Percentiles rank a stretch among this genome's conserved stretches.
Evolutionary conservation across 2,113 vertebrate genomes (phyloP).

Genomic region (Sceloporus tristichus): DNA sequence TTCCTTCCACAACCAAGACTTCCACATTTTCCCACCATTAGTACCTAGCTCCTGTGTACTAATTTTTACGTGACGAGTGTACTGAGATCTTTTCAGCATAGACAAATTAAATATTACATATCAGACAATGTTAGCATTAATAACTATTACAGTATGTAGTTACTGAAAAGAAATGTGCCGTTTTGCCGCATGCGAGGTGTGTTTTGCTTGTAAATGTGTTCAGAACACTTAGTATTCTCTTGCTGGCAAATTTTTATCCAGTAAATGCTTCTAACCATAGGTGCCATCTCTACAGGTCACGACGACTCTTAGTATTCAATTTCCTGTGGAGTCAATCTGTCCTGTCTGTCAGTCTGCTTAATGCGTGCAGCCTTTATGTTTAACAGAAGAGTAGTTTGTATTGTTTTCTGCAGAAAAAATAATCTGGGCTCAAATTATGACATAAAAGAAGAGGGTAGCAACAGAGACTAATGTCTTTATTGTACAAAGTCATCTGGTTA

Average conservation of each 20-base stretch:
- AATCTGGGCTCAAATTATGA: not conserved
- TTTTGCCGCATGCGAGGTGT: conserved; percentile 26
- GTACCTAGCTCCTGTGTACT: not conserved
- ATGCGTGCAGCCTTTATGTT: not conserved
- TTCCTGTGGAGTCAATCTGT: conserved; percentile 24
- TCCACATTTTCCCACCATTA: not conserved
- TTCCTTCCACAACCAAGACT: not conserved
- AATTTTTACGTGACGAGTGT: not conserved
- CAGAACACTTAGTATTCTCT: conserved; percentile 15
- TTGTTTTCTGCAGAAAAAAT: conserved; percentile 24
- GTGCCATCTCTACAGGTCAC: not conserved
- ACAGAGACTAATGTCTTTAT: not conserved
- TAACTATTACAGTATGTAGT: not conserved
- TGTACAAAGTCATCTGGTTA: not conserved
- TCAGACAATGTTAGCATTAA: conserved; percentile 11
- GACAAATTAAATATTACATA: not conserved
- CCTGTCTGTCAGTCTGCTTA: conserved; percentile 5
- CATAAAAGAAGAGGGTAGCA: not conserved
- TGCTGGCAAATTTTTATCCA: conserved; percentile 28
- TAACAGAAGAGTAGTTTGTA: not conserved
- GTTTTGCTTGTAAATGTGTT: conserved; percentile 23
- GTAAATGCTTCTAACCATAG: conserved; percentile 29
- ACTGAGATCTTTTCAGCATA: not conserved
- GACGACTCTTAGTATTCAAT: not conserved
- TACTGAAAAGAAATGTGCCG: not conserved